Percentiles rank a stretch among this genome's conserved stretches.
These are phyloP conservation scores for Exephanes ischioxanthus DNA, from an alignment of 2,888 invertebrate species.

Conservation along the genomic window DNA sequence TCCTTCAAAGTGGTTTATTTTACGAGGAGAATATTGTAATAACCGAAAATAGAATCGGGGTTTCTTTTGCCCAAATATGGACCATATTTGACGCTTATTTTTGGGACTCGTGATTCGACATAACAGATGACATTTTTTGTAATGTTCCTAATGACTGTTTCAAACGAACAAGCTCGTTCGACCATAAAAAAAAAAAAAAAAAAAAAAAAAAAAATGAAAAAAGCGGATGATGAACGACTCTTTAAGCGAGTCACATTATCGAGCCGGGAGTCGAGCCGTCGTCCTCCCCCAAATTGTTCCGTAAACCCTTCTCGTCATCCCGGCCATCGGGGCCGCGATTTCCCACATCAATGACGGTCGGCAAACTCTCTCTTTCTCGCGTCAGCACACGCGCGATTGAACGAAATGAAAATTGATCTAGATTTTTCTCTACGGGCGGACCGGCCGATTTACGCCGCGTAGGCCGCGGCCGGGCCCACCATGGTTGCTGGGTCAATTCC, in stretches of 20 bases:
- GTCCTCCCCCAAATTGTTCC: conserved; percentile 53
- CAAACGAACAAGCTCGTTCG: neutral
- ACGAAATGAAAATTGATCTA: conserved; percentile 70
- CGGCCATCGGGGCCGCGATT: conserved; percentile 64
- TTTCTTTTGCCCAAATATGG: neutral
- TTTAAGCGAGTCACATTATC: conserved; percentile 64
- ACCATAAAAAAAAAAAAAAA: neutral
- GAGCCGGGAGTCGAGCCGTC: conserved; percentile 39
- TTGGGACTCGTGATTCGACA: conserved; percentile 10
- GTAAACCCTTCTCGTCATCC: conserved; percentile 49
- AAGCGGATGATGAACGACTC: conserved; percentile 51
- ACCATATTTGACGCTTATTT: neutral
- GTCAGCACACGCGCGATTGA: conserved; percentile 55
- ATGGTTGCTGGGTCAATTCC: conserved; percentile 57
- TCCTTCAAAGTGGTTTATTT: too few relatives aligned
- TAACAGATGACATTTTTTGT: conserved; percentile 24
- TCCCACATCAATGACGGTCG: conserved; percentile 69
- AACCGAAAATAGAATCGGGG: neutral
- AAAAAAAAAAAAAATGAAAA: neutral
- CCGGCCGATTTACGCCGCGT: conserved; percentile 45
- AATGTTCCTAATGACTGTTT: conserved; percentile 5
- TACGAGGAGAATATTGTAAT: neutral
- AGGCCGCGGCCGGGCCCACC: conserved; percentile 58
- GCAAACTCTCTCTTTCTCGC: conserved; percentile 48
- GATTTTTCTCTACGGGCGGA: conserved; percentile 53